A percentile compares a stretch with the other conserved stretches of the same genome.
Evolutionary conservation across 2,113 vertebrate species (phyloP).

Genomic region (Chaetops frenatus): DNA sequence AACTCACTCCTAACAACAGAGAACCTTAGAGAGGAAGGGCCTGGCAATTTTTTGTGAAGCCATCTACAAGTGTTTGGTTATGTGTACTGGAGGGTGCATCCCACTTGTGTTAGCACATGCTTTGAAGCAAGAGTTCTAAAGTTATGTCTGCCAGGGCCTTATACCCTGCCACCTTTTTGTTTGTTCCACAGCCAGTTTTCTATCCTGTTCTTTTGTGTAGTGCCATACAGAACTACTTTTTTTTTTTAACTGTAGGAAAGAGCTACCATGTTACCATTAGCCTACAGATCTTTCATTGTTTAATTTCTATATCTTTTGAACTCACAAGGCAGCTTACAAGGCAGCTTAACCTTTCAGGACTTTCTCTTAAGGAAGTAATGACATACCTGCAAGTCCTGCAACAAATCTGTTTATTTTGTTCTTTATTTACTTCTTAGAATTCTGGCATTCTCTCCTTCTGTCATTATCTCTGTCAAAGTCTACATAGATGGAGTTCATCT

Average conservation of each 20-base stretch:
- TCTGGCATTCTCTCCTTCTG: slow-evolving; percentile 86
- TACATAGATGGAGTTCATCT: slow-evolving; percentile 77
- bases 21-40: not conserved
- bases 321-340: too few relatives aligned
- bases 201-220: not conserved
- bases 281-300: not conserved
- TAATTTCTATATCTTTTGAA: not conserved
- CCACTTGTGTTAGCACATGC: not conserved
- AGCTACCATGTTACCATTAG: not conserved
- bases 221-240: not conserved
- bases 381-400: not conserved
- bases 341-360: not conserved
- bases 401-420: slow-evolving; percentile 39
- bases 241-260: not conserved
- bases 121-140: not conserved
- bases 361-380: not conserved
- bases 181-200: not conserved
- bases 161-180: not conserved
- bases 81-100: not conserved
- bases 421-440: slow-evolving; percentile 73
- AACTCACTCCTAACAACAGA: not conserved
- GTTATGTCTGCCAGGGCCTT: not conserved
- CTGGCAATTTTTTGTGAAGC: not conserved
- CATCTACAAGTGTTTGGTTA: not conserved
- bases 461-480: slow-evolving; percentile 79